Conservation (phyloP, 37 sponge, comb jelly and placozoan genomes). For the Chondrosia reniformis region DNA sequence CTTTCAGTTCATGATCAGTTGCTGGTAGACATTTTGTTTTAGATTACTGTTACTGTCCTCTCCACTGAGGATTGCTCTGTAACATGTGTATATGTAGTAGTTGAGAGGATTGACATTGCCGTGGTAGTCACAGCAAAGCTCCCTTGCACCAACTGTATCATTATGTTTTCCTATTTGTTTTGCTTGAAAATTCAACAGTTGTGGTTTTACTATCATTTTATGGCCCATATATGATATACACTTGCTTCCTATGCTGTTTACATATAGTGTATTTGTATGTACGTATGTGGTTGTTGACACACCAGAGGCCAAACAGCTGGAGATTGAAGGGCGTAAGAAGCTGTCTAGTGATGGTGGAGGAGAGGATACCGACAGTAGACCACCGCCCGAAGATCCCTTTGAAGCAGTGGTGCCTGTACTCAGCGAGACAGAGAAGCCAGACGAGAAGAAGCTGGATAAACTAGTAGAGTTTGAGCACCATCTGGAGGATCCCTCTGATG, state of each 20-base stretch:
- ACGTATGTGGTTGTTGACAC: background rate
- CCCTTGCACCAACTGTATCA: no score
- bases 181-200: no score
- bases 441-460: conserved; percentile 56
- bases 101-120: no score
- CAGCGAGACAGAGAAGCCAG: conserved; percentile 34
- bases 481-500: background rate
- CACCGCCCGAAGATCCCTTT: conserved; percentile 35
- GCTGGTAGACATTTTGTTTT: no score
- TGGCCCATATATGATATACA: no score
- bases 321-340: background rate
- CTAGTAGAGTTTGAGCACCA: conserved; percentile 29
- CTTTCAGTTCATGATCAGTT: no score
- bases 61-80: no score
- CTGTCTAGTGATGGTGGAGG: conserved; percentile 12
- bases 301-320: background rate
- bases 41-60: no score
- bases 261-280: background rate
- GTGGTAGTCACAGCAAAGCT: no score
- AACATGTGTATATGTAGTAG: no score
- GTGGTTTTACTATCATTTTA: no score
- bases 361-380: conserved; percentile 48
- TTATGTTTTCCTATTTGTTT: no score
- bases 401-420: conserved; percentile 22
- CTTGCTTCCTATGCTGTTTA: background rate